A percentile compares a stretch with the other conserved stretches of the same genome.
Evolutionary conservation across 2,888 invertebrate species (phyloP).

Genomic region (Dicranocentrus wangi): DNA sequence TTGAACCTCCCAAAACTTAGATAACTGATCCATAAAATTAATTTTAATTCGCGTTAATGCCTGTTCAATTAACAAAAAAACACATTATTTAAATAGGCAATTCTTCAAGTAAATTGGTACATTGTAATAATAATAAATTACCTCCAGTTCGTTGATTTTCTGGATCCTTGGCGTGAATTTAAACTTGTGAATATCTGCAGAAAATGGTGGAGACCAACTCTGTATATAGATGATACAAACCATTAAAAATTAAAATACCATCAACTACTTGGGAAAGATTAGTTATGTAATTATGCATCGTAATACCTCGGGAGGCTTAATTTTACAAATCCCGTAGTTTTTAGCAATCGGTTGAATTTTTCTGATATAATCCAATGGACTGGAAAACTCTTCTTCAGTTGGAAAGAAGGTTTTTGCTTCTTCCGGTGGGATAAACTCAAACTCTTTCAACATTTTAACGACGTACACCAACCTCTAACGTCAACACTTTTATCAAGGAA

Average conservation of each 20-base stretch:
- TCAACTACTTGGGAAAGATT: neutral
- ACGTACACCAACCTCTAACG: neutral
- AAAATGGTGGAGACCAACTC: conserved; percentile 98
- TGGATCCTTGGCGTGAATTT: conserved; percentile 97
- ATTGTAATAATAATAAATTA: conserved; percentile 75
- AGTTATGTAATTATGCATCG: neutral
- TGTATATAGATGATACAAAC: conserved; percentile 76
- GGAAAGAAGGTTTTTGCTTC: conserved; percentile 97
- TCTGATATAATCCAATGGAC: conserved; percentile 95
- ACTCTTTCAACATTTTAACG: conserved; percentile 65
- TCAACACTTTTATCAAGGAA: neutral
- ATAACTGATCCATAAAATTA: conserved; percentile 96
- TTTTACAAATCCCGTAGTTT: conserved; percentile 98
- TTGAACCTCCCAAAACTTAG: conserved; percentile 98
- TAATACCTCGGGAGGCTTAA: conserved; percentile 90
- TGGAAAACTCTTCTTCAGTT: conserved; percentile 93
- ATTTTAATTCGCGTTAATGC: conserved; percentile 96
- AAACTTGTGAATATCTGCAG: conserved; percentile 95
- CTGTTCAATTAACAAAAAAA: conserved; percentile 75
- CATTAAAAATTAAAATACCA: neutral
- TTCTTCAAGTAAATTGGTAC: conserved; percentile 18
- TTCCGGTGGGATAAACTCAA: conserved; percentile 81
- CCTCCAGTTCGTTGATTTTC: conserved; percentile 95
- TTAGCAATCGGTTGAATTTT: conserved; percentile 97
- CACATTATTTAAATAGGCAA: neutral